Evolutionary conservation across 2,888 invertebrate species (phyloP), one percentile per base, ranked within the genome.

Genomic region (Lochmaea capreae): DNA sequence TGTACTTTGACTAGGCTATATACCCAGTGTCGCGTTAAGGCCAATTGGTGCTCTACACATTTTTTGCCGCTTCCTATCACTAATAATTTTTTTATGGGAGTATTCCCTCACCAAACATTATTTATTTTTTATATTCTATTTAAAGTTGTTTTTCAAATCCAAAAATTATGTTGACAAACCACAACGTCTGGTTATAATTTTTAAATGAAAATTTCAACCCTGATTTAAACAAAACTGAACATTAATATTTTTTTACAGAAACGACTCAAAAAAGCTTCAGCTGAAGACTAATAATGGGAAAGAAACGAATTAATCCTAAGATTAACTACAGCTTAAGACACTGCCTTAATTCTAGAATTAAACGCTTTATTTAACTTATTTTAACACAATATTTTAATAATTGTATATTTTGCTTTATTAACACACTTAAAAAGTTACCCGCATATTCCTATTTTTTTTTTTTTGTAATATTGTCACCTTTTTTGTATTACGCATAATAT

Each of bases 211-310:
- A 54, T 10, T 10, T n/a, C 10, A 54, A 54, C 54, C 18, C 10
- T 72, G 49, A n/a, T 49, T 54, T 16, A 9, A 54, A 54, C 16
- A 54, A 54, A 57, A 74, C 18, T 54, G 10, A 54, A 54, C 16
- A 10, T n/a, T 54, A 6, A 54, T 54, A 75, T 78, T 84, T 83
- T 83, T 85, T 87, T 87, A 82, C 87, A 87, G 87, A 86, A 86
- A 82, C 84, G 87, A 78, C 84, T 86, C 79, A 85, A 86, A 84
- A 86, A 85, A 83, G 85, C 84, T 83, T 84, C 84, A 81, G 81
- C 81, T 78, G 84, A 84, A 76, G 84, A 86, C 78, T 81, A 82
- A 81, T 76, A 82, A 80, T 75, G 72, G 76, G 74, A 75, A 54
- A 72, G 71, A 77, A 71, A 67, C 76, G 71, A 77, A 78, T 78